Evolutionary conservation across 2,797 vertebrate species (phyloP).

Genomic region (Lepus townsendii): DNA sequence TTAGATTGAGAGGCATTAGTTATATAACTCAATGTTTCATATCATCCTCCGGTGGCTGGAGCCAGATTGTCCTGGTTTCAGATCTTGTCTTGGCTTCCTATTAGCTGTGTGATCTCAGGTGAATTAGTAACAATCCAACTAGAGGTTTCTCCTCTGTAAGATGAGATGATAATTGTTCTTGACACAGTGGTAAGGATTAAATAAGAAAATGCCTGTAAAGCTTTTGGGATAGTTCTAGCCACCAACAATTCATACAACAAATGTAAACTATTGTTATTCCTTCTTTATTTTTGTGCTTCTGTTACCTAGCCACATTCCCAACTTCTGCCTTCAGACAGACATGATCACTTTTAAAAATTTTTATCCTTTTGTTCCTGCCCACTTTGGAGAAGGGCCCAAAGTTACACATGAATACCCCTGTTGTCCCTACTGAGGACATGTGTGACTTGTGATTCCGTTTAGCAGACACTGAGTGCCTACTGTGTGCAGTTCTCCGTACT

Average conservation of each 20-base stretch:
- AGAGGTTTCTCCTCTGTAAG: conserved; percentile 45
- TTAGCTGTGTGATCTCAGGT: conserved; percentile 47
- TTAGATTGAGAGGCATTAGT: conserved; percentile 57
- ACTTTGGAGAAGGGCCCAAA: not conserved
- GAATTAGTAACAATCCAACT: conserved; percentile 61
- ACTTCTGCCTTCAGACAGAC: not conserved
- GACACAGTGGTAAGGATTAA: conserved; percentile 23
- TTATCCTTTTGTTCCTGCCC: not conserved
- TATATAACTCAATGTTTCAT: conserved; percentile 57
- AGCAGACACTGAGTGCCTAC: not conserved
- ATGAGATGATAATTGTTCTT: conserved; percentile 42
- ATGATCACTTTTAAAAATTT: not conserved
- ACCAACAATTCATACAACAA: conserved; percentile 42
- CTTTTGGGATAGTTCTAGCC: conserved; percentile 21
- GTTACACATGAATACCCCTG: not conserved
- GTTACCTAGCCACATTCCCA: not conserved
- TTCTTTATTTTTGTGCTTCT: conserved; percentile 33
- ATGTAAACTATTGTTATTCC: conserved; percentile 18
- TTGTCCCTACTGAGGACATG: conserved; percentile 27
- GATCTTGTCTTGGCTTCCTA: conserved; percentile 43
- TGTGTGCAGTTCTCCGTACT: not conserved
- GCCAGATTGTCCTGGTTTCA: conserved; percentile 32
- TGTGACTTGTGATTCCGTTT: conserved; percentile 22
- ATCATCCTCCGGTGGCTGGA: not conserved
- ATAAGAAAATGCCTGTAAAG: conserved; percentile 47